Base-by-base conservation (phyloP, 2,888 invertebrate genomes). In the Panopea generosa region DNA sequence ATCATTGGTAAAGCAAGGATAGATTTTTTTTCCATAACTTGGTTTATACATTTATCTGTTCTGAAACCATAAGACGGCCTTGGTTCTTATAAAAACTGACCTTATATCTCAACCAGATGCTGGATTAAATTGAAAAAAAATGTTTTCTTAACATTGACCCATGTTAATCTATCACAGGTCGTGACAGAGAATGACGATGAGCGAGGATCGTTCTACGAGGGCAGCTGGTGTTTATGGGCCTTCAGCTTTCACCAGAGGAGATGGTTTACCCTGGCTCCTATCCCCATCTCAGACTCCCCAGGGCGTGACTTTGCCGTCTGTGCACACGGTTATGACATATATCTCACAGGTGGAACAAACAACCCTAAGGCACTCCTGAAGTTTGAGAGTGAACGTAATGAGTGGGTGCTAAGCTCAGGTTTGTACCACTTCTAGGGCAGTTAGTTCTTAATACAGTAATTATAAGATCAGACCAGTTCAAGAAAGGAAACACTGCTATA, bases 341-440 rank as follows among this genome's bases (percentile, higher is more conserved):
- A 70, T 56, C 52, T 85, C 9, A 62, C 77, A 40, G 84, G 84
- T 3, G 84, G 84, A 14, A 40, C 57, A 14, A 76, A 68, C 14
- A 80, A 75, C 16, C 72, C 76, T 1, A 85, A 83, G 53, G 43
- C 67, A 18, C 22, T 83, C 52, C 49, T 85, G 4, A 77, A 78
- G 57, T 85, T 80, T 61, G 84, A 83, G 52, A 76, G 72, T 7
- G 74, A 82, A 9, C 76, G 76, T 45, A 85, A 85, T 53, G 83
- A 85, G 57, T 85, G 83, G 80, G 57, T 62, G 1, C 33, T 29
- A 3, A 70, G 69, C 52, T 22, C 52, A 70, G 75, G 75, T 70
- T 20, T 22, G 45, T 47, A 47, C 47, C 9, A 6, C 16, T 40
- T 40, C n/a, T n/a, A n/a, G n/a, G n/a, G n/a, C n/a, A n/a, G n/a